These are phyloP conservation scores for Samia ricini DNA, from an alignment of 1,140 invertebrate species.

Conservation along the genomic window DNA sequence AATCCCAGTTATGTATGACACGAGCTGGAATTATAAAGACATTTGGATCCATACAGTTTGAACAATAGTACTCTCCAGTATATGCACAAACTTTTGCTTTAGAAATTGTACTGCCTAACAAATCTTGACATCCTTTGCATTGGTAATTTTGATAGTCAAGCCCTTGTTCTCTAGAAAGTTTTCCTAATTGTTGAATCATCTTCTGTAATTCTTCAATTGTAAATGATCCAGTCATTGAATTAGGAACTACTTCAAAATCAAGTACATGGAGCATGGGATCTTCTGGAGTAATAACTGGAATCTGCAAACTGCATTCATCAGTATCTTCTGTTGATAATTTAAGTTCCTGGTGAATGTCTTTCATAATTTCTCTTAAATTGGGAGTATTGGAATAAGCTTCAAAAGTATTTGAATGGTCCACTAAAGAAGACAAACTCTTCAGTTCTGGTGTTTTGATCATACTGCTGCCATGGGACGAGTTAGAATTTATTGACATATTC, in stretches of 20 bases:
- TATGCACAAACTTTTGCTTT: conserved; percentile 90
- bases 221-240: conserved; percentile 71
- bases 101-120: conserved; percentile 87
- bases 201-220: conserved; percentile 77
- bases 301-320: conserved; percentile 42
- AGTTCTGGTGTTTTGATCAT: conserved; percentile 73
- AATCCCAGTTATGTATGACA: conserved; percentile 97
- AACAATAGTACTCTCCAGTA: conserved; percentile 92
- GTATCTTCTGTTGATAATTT: conserved; percentile 59
- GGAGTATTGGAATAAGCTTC: conserved; percentile 76
- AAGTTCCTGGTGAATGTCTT: conserved; percentile 75
- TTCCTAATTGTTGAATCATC: conserved; percentile 83
- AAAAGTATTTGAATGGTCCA: conserved; percentile 75
- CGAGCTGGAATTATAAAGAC: conserved; percentile 91
- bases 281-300: conserved; percentile 46
- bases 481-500: conserved; percentile 61
- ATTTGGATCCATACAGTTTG: conserved; percentile 90
- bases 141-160: conserved; percentile 93
- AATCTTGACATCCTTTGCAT: conserved; percentile 87
- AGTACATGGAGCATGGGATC: conserved; percentile 69
- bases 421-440: conserved; percentile 69
- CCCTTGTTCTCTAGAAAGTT: conserved; percentile 87
- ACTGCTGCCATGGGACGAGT: conserved; percentile 70
- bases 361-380: conserved; percentile 80
- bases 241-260: conserved; percentile 79